Evolutionary conservation across 2,888 invertebrate genomes (phyloP), one percentile per base, ranked within the genome.

Genomic region (Parnassius glacialis): DNA sequence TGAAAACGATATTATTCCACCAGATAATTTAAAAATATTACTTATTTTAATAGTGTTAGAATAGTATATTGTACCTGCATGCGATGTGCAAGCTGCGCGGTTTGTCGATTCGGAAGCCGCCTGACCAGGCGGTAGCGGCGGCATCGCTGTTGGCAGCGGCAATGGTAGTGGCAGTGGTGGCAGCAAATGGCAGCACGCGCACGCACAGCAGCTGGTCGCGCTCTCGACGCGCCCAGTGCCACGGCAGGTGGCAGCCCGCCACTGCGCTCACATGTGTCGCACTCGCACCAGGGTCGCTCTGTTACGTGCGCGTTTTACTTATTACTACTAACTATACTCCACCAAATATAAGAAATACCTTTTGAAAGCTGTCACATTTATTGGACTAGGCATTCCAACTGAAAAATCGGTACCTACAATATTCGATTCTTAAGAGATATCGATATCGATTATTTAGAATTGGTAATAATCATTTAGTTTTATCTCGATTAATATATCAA

Each of bases 151-250:
- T 34, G 1, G 7, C 5, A 34, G 68, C 59, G 60, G 95, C 90
- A 94, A 71, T 97, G 47, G n/a, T 63, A 93, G 92, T 56, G 59
- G 54, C 65, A 95, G 92, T 66, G 20, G 20, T 20, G 47, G n/a
- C 63, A 93, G 92, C 0, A 92, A 90, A 54, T 56, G 59, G 53
- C 65, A 95, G 92, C 66, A 97, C 92, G 50, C 96, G 94, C 55
- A 98, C 96, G 87, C 98, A 97, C 55, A 99, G 92, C 74, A 98
- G 91, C 76, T 96, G 97, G 74, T 97, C 97, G 69, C 96, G 95
- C 80, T 98, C 98, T 72, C 96, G 93, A 67, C 97, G 94, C 57
- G 98, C 96, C 98, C 99, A 99, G 88, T 99, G 98, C 92, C 98
- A 99, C 16, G 99, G 96, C 87, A 98, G 94, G 82, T 96, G 96